Evolutionary conservation across 2,888 invertebrate species (phyloP).

Genomic region (Formica aserva): DNA sequence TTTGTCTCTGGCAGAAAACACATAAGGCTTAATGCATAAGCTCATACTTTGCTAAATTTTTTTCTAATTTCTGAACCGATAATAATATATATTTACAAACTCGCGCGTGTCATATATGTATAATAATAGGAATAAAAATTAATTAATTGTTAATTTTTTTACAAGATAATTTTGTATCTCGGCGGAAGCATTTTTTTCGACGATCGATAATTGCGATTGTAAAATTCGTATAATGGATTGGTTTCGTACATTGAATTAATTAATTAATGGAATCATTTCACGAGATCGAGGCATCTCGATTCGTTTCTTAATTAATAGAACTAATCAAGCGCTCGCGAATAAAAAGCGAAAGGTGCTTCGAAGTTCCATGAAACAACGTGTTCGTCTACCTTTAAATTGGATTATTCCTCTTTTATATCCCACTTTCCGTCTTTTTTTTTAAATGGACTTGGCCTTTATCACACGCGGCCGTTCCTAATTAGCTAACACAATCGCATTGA

Average conservation of each 20-base stretch:
- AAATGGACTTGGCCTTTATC: slow-evolving; percentile 31
- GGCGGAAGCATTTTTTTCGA: neutral
- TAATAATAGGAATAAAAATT: neutral
- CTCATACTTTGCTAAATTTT: neutral
- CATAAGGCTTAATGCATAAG: neutral
- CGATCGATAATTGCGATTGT: neutral
- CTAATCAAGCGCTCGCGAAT: slow-evolving; percentile 28
- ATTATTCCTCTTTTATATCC: slow-evolving; percentile 42
- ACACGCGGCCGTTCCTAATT: slow-evolving; percentile 24
- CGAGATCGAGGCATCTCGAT: neutral
- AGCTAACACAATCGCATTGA: slow-evolving; percentile 46
- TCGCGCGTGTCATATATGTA: neutral
- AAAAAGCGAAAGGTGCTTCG: slow-evolving; percentile 28
- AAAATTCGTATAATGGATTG: slow-evolving; percentile 28
- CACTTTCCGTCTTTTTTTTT: slow-evolving; percentile 31
- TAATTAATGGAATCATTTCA: slow-evolving; percentile 44
- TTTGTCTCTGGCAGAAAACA: neutral
- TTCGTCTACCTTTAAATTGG: slow-evolving; percentile 33
- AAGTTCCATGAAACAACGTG: slow-evolving; percentile 21
- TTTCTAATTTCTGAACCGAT: too few relatives aligned
- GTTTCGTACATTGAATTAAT: slow-evolving; percentile 5
- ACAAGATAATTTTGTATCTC: neutral
- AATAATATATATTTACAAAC: neutral
- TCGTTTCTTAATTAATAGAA: slow-evolving; percentile 53
- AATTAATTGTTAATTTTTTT: neutral